These are phyloP conservation scores for Cynocephalus volans DNA, from an alignment of 2,113 vertebrate genomes.

Conservation along the genomic window DNA sequence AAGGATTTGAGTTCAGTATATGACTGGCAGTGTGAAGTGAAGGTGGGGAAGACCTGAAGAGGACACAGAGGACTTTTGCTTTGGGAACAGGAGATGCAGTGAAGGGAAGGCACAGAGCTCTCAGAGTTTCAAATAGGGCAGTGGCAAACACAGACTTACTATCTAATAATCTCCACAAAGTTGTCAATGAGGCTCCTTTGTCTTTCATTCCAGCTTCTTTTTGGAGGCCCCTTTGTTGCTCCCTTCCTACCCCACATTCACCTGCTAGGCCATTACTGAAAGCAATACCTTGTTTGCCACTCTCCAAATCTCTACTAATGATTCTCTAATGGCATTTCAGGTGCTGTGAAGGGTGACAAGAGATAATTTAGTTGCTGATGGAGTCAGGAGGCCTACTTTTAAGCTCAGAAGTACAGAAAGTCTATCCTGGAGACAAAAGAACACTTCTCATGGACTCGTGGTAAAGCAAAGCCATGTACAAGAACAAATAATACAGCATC, in stretches of 20 bases:
- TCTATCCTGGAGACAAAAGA: constrained; percentile 33
- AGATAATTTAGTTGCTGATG: neutral
- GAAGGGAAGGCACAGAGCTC: neutral
- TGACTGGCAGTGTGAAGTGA: neutral
- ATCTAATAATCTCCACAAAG: neutral
- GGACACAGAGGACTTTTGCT: neutral
- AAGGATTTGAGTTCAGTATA: neutral
- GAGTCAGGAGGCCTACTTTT: neutral
- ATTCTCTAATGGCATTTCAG: neutral
- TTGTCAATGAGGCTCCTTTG: neutral
- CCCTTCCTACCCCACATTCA: neutral
- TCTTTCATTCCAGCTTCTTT: neutral
- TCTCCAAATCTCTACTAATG: neutral
- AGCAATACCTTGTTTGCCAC: neutral
- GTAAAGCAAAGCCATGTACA: neutral
- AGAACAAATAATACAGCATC: neutral
- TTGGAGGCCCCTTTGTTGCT: neutral
- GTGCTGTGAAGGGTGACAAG: neutral
- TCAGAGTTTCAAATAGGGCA: neutral
- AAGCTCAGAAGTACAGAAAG: neutral
- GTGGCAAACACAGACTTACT: neutral
- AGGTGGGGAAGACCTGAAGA: neutral
- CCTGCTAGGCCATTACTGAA: neutral
- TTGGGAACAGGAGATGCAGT: neutral
- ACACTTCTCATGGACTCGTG: neutral